A percentile compares a stretch with the other conserved stretches of the same genome.
Conservation (phyloP, 1,140 invertebrate species). For the Phenacoccus solenopsis region DNA sequence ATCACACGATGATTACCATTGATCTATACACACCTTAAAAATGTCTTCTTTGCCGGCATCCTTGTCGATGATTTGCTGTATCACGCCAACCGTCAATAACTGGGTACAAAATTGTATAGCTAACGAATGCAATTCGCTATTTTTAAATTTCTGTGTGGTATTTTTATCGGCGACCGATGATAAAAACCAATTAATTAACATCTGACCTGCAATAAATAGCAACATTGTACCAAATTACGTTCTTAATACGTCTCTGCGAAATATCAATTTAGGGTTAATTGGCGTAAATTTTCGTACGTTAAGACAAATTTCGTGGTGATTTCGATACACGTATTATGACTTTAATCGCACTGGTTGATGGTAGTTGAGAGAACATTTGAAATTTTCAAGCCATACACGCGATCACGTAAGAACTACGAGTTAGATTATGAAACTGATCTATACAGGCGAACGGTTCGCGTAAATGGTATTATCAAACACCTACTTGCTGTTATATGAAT, state of each 20-base stretch:
- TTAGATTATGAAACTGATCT: too few relatives aligned
- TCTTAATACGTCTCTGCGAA: too few relatives aligned
- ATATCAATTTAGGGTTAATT: too few relatives aligned
- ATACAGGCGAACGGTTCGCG: too few relatives aligned
- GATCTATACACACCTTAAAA: conserved; percentile 49
- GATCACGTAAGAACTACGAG: too few relatives aligned
- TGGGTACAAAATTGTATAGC: conserved; percentile 75
- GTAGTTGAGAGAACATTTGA: too few relatives aligned
- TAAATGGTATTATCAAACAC: neutral
- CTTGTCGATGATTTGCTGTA: conserved; percentile 61
- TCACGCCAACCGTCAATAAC: conserved; percentile 73
- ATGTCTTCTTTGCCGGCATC: conserved; percentile 44
- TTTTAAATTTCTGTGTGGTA: conserved; percentile 46
- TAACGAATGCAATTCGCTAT: conserved; percentile 49
- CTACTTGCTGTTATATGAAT: neutral
- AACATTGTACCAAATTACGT: too few relatives aligned
- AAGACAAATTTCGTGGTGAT: too few relatives aligned
- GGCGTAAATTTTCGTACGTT: too few relatives aligned
- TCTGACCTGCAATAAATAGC: conserved; percentile 51
- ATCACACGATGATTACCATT: neutral
- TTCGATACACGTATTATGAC: too few relatives aligned
- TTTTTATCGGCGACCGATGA: conserved; percentile 56
- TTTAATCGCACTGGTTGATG: too few relatives aligned
- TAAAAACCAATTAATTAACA: conserved; percentile 77
- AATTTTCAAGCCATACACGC: too few relatives aligned